Conservation (phyloP, 2,888 invertebrate species). For the Netelia inedita region DNA sequence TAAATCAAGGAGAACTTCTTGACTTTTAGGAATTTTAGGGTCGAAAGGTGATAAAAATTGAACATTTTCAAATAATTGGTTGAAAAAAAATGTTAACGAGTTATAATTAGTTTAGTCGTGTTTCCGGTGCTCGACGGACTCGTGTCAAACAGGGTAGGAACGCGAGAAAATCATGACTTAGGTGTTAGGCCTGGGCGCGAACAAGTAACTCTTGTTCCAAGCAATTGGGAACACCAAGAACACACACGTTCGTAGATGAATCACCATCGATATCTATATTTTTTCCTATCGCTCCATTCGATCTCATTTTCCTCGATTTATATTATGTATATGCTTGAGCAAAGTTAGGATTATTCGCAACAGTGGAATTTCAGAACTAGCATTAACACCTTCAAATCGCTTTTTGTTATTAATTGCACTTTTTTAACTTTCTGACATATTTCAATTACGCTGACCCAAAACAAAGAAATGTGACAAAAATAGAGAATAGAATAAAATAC, state of each 20-base stretch:
- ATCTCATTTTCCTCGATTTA: slow-evolving; percentile 43
- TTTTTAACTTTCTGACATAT: no score
- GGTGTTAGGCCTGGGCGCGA: slow-evolving; percentile 73
- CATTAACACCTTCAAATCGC: neutral
- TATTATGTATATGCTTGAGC: neutral
- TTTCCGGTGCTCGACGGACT: no score
- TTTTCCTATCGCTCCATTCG: slow-evolving; percentile 47
- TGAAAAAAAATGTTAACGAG: no score
- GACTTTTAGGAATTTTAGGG: no score
- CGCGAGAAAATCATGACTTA: slow-evolving; percentile 81
- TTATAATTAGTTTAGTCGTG: no score
- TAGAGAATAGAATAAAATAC: no score
- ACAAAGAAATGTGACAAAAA: no score
- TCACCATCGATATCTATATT: slow-evolving; percentile 59
- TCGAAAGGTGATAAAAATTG: no score
- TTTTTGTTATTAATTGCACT: no score
- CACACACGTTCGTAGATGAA: slow-evolving; percentile 78
- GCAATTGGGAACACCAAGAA: slow-evolving; percentile 79
- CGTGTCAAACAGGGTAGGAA: slow-evolving; percentile 79
- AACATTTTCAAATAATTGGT: no score
- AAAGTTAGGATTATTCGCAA: neutral
- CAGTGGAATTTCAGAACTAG: neutral
- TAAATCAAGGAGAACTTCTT: no score
- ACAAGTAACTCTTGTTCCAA: slow-evolving; percentile 82
- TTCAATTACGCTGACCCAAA: no score